A percentile compares a stretch with the other conserved stretches of the same genome.
These are phyloP conservation scores for Cosmopolites sordidus DNA, from an alignment of 2,888 invertebrate species.

Conservation along the genomic window DNA sequence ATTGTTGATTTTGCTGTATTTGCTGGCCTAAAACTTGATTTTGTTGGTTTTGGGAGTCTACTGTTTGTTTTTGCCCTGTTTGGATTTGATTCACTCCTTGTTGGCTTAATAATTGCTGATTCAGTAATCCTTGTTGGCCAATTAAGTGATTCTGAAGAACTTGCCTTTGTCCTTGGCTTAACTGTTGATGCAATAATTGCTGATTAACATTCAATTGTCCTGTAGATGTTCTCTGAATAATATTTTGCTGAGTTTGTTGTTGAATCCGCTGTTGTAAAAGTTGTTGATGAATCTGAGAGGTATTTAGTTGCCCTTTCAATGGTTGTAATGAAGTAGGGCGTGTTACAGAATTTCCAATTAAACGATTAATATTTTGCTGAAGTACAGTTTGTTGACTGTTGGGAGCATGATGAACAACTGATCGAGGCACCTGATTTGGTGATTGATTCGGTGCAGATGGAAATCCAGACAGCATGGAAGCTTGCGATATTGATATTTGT, in stretches of 20 bases:
- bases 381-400: constrained; percentile 38
- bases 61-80: constrained; percentile 26
- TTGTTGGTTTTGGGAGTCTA: constrained; percentile 23
- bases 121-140: constrained; percentile 31
- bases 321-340: constrained; percentile 36
- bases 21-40: constrained; percentile 11
- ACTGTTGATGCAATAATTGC: constrained; percentile 37
- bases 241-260: constrained; percentile 33
- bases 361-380: constrained; percentile 32
- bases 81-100: constrained; percentile 27
- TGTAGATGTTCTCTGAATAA: constrained; percentile 29
- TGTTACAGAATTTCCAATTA: constrained; percentile 33
- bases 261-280: constrained; percentile 43
- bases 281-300: constrained; percentile 42
- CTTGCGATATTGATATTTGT: constrained; percentile 30
- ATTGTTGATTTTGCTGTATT: constrained; percentile 24
- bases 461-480: constrained; percentile 23
- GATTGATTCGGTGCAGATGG: constrained; percentile 25
- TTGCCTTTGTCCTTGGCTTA: constrained; percentile 39
- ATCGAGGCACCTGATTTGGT: constrained; percentile 39
- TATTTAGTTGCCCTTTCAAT: constrained; percentile 39
- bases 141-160: constrained; percentile 36
- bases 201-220: constrained; percentile 30
- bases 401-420: constrained; percentile 46
- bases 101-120: constrained; percentile 17